Base-by-base conservation (phyloP, 2,113 vertebrate genomes). In the Cnemophilus loriae region DNA sequence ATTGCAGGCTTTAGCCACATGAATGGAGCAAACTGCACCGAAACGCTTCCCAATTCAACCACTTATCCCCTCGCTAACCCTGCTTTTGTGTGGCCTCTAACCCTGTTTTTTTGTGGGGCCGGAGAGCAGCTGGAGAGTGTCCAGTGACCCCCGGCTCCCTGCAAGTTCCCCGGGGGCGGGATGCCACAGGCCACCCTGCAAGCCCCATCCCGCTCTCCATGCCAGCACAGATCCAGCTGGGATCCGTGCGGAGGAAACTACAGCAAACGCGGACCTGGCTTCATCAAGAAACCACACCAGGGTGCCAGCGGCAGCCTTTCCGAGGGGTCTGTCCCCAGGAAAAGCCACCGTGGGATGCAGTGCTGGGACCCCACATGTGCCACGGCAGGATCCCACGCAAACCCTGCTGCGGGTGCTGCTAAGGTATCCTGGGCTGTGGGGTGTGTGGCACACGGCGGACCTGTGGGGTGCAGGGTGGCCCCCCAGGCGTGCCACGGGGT, bases 401-500 rank as follows among this genome's bases (percentile, higher is more conserved):
- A 21, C 8, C 5, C 10, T 9, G 68, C 68, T 5, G 41, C 5
- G 24, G 17, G 13, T 37, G 59, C 44, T 9, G 10, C 35, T 15
- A 0, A 3, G 3, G 14, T 1, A 11, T 35, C n/a, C 59, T 13
- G 33, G 5, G 53, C 83, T 7, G 33, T 1, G 50, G 60, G n/a
- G 16, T 33, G 37, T 2, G 8, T 1, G 73, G 23, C 35, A 46
- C 46, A 20, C 1, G 0, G 3, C 44, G 24, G 5, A 22, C 17
- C 33, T 5, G 44, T 1, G 28, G n/a, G 18, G 27, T 15, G 46
- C 50, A 13, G 60, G 33, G 55, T 5, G 41, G 32, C 12, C 13
- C 21, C 27, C 7, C 27, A 22, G 9, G 14, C 0, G 10, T 2
- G 10, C 27, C 21, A 1, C 0, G 49, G 76, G 24, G 2, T 5